phyloP scores from a whole-genome alignment of 2,797 vertebrate species.

The Coluber constrictor region DNA sequence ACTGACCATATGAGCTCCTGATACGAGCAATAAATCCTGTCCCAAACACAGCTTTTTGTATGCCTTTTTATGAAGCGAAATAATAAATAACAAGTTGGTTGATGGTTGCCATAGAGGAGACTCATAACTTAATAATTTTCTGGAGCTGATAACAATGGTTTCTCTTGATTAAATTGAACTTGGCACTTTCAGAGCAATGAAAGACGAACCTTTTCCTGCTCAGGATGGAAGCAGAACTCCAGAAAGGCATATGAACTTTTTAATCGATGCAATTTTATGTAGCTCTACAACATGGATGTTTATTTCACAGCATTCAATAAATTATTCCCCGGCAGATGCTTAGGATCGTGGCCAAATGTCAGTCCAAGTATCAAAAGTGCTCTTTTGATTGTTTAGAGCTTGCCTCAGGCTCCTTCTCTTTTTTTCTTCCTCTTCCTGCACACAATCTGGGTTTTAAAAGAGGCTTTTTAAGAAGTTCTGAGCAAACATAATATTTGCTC shows the following conservation, averaged over 20 bases:
- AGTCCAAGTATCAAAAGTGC: not conserved
- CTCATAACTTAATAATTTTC: conserved; percentile 8
- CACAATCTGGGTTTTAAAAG: not conserved
- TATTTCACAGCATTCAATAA: not conserved
- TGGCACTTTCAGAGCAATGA: not conserved
- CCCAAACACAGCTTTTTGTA: conserved; percentile 25
- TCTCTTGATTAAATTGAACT: not conserved
- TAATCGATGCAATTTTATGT: not conserved
- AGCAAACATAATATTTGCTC: conserved; percentile 29
- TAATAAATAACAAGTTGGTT: conserved; percentile 20
- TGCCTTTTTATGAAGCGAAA: conserved; percentile 29
- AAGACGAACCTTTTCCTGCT: not conserved
- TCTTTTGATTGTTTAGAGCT: not conserved
- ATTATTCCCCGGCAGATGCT: not conserved
- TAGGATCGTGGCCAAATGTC: conserved; percentile 18
- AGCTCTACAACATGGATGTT: conserved; percentile 8
- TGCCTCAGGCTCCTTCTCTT: not conserved
- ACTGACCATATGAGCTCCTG: conserved; percentile 8
- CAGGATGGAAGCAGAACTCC: not conserved
- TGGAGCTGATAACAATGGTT: not conserved
- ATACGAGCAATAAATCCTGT: not conserved
- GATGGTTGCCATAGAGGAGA: not conserved
- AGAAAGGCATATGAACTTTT: conserved; percentile 30
- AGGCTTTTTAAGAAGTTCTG: conserved; percentile 20
- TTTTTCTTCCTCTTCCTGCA: not conserved